Evolutionary conservation across 2,113 vertebrate genomes (phyloP).

Genomic region (Tragelaphus scriptus): DNA sequence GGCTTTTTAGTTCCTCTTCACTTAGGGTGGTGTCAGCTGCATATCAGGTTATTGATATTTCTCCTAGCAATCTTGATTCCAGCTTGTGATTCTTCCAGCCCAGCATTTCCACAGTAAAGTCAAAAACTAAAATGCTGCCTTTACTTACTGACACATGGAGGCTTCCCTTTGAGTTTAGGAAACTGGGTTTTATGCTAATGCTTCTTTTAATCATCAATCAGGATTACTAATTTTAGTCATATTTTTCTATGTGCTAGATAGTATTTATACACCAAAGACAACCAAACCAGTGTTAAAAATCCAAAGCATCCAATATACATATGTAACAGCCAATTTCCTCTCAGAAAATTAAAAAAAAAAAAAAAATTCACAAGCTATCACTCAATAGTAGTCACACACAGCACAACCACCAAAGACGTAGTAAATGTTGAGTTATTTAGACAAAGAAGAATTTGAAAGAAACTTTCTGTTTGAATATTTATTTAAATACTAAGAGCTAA

Average conservation of each 20-base stretch:
- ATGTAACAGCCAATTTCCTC: neutral
- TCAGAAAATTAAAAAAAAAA: neutral
- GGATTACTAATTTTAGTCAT: neutral
- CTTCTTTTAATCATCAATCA: neutral
- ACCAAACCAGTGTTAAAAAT: neutral
- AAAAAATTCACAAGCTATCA: neutral
- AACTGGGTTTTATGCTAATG: neutral
- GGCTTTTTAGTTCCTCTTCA: neutral
- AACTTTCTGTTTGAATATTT: slow-evolving; percentile 2
- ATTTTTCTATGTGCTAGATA: neutral
- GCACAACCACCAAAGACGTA: neutral
- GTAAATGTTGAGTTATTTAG: neutral
- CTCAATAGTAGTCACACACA: neutral
- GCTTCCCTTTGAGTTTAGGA: neutral
- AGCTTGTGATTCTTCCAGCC: neutral
- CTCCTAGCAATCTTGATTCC: neutral
- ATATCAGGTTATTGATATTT: neutral
- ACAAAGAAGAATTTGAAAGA: neutral
- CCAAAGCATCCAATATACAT: neutral
- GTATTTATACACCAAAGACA: neutral
- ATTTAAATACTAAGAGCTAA: slow-evolving; percentile 4
- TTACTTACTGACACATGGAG: neutral
- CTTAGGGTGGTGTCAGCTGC: neutral
- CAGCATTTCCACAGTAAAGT: neutral
- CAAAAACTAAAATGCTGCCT: neutral